Base-by-base conservation (phyloP, 1,140 invertebrate species). In the Aphidius ervi region DNA sequence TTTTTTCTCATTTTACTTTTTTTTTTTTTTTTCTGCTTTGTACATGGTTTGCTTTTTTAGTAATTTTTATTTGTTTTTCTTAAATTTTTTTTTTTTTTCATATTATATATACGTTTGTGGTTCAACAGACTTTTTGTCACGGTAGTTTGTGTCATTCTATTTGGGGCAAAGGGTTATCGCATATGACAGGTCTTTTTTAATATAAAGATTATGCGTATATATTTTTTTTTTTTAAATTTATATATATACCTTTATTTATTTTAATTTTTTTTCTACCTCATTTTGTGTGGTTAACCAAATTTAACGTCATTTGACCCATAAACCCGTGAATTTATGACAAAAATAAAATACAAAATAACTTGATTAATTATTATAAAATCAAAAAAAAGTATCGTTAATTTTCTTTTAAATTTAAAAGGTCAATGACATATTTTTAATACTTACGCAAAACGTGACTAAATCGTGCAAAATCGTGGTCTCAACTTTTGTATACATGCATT, bases 101-200 rank as follows among this genome's bases (percentile, higher is more conserved):
- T 16, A 16, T 16, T 16, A 16, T 16, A 16, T 16, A 16, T 58
- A 40, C 8, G 43, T 55, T 37, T 55, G 9, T 55, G 53, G 47
- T 58, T 63, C 52, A 63, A 63, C 61, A 40, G 55, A 59, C 16
- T 54, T 46, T 59, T 63, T 63, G 50, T 48, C n/a, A 39, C 6
- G 20, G 42, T 49, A 9, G 48, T 16, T 16, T 31, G 23, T 59
- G 49, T 46, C 42, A 60, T 61, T 57, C 58, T 64, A 59, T 64
- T 60, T 54, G 62, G 56, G 53, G 16, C 9, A 37, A 56, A 62
- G 53, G 56, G 56, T 58, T 54, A 54, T 54, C 40, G 40, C n/a
- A 16, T 54, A 31, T 52, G 49, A 52, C 49, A 52, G 23, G 5
- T 42, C n/a, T 42, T 5, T 5, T 37, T 39, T 52, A 31, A 1